Base-by-base conservation (phyloP, 2,888 invertebrate species). In the Cantharis rufa region DNA sequence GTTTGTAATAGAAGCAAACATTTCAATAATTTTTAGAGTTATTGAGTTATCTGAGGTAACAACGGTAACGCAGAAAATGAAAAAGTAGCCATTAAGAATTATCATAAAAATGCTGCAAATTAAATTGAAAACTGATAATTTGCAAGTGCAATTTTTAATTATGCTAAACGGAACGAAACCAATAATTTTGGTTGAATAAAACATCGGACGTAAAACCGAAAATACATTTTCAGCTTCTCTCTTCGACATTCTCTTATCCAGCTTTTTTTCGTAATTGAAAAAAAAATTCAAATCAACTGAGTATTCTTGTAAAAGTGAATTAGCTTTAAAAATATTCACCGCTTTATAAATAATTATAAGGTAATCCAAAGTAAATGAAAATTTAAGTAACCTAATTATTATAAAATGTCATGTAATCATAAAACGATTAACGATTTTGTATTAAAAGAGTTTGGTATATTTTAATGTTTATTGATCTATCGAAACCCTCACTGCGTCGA, bases 231-330 rank as follows among this genome's bases (percentile, higher is more conserved):
- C 96, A 96, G 71, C 97, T 92, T n/a, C n/a, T n/a, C n/a, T n/a
- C n/a, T n/a, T n/a, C n/a, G 88, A 98, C 98, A 88, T 98, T 98
- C 88, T 98, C 15, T 4, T 28, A 11, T 24, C 24, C 9, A 24
- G 5, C 9, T 24, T 9, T 0, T 21, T 21, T 24, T 24, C n/a
- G n/a, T 24, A 24, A 24, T 24, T 9, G 1, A 24, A 21, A 21
- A 5, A 9, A 9, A 7, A 9, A 9, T 24, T 24, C 24, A 24
- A 24, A 1, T 24, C 24, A 24, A 24, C 24, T 9, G 9, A 21
- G 0, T 21, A 4, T 21, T 0, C n/a, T 0, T 24, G 24, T 24
- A 9, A 9, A 1, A 24, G 21, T 5, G 5, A 24, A 9, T 24
- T 24, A 24, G 9, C 1, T 24, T 9, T 24, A 24, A 9, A 24